A percentile compares a stretch with the other conserved stretches of the same genome.
Conservation (phyloP, 1,140 invertebrate genomes). For the Olivierus martensii region DNA sequence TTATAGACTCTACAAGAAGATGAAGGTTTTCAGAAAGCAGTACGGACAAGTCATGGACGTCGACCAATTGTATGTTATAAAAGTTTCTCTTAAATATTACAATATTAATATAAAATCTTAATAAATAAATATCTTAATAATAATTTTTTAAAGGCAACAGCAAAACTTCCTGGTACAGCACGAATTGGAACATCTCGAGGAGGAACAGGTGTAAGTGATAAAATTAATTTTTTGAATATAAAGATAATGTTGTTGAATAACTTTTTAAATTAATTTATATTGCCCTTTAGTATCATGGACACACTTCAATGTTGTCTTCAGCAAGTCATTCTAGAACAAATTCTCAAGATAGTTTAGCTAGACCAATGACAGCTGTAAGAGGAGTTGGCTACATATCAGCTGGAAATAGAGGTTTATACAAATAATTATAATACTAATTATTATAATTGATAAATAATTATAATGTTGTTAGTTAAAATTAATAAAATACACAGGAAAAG, state of each 20-base stretch:
- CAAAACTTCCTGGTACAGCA: constrained; percentile 15
- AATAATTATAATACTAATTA: too few species aligned
- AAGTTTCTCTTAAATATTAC: not conserved
- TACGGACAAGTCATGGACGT: constrained; percentile 42
- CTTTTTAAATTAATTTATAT: too few species aligned
- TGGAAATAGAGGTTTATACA: constrained; percentile 26
- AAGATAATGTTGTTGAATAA: too few species aligned
- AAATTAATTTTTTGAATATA: too few species aligned
- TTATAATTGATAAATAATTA: too few species aligned
- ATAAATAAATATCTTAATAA: not conserved
- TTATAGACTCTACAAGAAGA: constrained; percentile 46
- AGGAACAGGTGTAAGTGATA: constrained; percentile 13
- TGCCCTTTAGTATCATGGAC: constrained; percentile 1
- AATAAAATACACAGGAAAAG: too few species aligned
- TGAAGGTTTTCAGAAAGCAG: constrained; percentile 46
- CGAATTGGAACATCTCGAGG: constrained; percentile 6
- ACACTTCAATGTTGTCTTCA: constrained; percentile 6
- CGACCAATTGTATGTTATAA: constrained; percentile 35
- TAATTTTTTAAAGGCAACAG: constrained; percentile 6
- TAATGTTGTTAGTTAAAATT: too few species aligned
- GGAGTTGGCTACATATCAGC: constrained; percentile 85
- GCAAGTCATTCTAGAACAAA: not conserved
- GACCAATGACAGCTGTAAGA: constrained; percentile 90
- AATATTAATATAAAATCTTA: too few species aligned
- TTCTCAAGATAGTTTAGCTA: constrained; percentile 26